phyloP scores from a whole-genome alignment of 2,113 vertebrate species.

The Eublepharis macularius region DNA sequence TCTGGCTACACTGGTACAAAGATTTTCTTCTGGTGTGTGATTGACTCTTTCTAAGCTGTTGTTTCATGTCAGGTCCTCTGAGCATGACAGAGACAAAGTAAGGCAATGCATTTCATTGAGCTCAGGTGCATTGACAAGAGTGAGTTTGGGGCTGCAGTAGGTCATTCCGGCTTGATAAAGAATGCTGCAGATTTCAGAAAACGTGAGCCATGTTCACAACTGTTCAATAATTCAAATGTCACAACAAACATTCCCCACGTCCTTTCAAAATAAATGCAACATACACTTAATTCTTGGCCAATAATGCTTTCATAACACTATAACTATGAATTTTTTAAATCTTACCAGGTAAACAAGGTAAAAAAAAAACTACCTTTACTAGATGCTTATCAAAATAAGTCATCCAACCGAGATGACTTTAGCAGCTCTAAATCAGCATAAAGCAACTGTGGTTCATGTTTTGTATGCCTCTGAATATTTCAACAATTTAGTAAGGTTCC shows the following conservation, averaged over 20 bases:
- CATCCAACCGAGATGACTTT: constrained; percentile 20
- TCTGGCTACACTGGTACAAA: neutral
- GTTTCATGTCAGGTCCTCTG: neutral
- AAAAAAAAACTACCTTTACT: neutral
- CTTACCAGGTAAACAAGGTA: neutral
- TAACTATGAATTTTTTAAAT: neutral
- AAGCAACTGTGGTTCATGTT: constrained; percentile 10
- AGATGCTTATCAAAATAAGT: neutral
- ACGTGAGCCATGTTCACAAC: neutral
- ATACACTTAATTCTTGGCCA: neutral
- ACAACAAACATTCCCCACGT: neutral
- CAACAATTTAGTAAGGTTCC: neutral
- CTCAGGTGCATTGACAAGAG: neutral
- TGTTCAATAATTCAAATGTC: neutral
- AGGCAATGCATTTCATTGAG: neutral
- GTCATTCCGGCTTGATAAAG: neutral
- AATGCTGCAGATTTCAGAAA: neutral
- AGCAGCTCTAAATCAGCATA: constrained; percentile 21
- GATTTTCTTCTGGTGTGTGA: fast-evolving
- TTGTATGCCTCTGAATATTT: constrained; percentile 28
- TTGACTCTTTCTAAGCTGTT: neutral
- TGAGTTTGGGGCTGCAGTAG: neutral
- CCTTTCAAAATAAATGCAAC: constrained; percentile 8
- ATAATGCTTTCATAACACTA: neutral
- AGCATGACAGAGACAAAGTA: neutral